These are phyloP conservation scores for Salvelinus alpinus DNA, from an alignment of 2,113 vertebrate genomes.

Conservation along the genomic window DNA sequence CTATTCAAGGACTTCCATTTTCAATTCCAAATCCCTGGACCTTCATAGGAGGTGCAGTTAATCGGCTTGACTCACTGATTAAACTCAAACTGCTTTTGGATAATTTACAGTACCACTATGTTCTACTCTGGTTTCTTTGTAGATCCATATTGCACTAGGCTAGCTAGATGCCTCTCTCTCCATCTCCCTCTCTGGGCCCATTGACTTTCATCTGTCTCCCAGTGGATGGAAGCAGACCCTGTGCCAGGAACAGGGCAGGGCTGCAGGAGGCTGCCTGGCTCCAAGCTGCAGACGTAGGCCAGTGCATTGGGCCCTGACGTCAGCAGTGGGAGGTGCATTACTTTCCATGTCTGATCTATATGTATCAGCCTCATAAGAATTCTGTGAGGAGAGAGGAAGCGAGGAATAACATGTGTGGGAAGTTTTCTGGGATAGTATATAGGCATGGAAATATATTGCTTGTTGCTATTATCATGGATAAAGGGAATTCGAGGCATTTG, in stretches of 20 bases:
- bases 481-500: neutral
- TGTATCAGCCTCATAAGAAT: neutral
- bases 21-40: no score
- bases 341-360: neutral
- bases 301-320: constrained; percentile 28
- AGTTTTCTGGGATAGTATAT: neutral
- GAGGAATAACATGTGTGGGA: neutral
- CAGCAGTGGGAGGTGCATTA: constrained; percentile 30
- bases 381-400: constrained; percentile 1
- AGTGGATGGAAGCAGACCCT: constrained; percentile 10
- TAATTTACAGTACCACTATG: no score
- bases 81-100: no score
- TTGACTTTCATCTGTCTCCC: constrained; percentile 33
- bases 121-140: neutral
- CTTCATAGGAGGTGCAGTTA: no score
- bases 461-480: neutral
- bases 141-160: neutral
- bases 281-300: neutral
- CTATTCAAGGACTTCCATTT: no score
- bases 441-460: neutral
- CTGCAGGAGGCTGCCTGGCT: neutral
- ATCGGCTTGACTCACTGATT: no score
- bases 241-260: constrained; percentile 6
- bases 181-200: constrained; percentile 11
- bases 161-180: neutral